phyloP scores from a whole-genome alignment of 2,888 invertebrate species.

The Slavum lentiscoides region DNA sequence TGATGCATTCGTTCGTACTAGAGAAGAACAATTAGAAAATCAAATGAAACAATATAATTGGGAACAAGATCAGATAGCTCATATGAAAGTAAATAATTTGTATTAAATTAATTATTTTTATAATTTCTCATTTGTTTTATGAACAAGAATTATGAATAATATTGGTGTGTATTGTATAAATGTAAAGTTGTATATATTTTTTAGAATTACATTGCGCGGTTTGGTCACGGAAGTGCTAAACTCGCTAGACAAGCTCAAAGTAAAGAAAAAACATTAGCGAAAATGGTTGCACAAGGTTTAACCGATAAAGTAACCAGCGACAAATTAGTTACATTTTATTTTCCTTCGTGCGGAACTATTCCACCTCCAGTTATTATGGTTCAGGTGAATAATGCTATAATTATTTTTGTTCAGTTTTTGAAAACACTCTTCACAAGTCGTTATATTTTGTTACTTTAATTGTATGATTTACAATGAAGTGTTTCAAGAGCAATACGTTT shows the following conservation, averaged over 20 bases:
- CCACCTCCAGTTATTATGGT: slow-evolving; percentile 99
- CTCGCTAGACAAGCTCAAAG: slow-evolving; percentile 98
- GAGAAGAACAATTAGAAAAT: slow-evolving; percentile 93
- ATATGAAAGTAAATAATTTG: slow-evolving; percentile 84
- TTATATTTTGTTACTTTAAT: no score
- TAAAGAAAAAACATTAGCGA: slow-evolving; percentile 97
- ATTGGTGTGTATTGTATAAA: no score
- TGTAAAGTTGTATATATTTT: slow-evolving; percentile 55
- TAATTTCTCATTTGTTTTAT: neutral
- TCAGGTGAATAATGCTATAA: slow-evolving; percentile 64
- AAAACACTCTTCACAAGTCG: no score
- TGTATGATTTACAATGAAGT: no score
- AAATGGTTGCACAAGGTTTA: slow-evolving; percentile 97
- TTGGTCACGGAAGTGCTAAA: slow-evolving; percentile 99
- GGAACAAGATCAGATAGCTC: slow-evolving; percentile 99
- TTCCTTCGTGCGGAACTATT: slow-evolving; percentile 91
- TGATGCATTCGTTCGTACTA: slow-evolving; percentile 91
- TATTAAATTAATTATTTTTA: neutral
- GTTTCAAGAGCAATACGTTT: no score
- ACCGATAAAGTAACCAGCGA: slow-evolving; percentile 93
- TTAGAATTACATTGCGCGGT: slow-evolving; percentile 95
- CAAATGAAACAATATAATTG: slow-evolving; percentile 99
- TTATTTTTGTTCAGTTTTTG: neutral
- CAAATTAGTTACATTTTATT: slow-evolving; percentile 91
- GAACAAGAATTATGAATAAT: no score